Percentiles rank a stretch among this genome's conserved stretches.
Conservation (phyloP, 2,113 vertebrate genomes). For the Taurulus bubalis region DNA sequence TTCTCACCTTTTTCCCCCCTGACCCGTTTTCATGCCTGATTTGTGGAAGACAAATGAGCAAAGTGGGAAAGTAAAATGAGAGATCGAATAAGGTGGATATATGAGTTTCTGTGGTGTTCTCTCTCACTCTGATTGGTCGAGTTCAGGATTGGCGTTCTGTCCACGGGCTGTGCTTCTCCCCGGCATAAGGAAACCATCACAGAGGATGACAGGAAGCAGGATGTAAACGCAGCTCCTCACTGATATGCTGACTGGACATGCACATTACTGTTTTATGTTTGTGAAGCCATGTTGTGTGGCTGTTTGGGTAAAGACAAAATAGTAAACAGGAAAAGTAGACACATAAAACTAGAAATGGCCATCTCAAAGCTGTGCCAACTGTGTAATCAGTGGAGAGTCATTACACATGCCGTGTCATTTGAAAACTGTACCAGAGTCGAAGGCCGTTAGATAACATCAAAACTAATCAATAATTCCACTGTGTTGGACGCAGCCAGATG, state of each 20-base stretch:
- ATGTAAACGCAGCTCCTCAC: constrained; percentile 23
- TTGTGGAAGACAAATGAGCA: constrained; percentile 21
- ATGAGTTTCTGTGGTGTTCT: constrained; percentile 22
- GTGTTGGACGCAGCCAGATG: constrained; percentile 42
- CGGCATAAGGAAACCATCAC: constrained; percentile 69
- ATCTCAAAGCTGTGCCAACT: constrained; percentile 29
- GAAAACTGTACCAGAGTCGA: constrained; percentile 25
- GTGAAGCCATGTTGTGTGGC: neutral
- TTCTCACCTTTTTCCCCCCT: too few relatives aligned
- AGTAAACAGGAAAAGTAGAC: constrained; percentile 11
- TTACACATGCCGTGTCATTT: constrained; percentile 45
- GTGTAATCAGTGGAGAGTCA: constrained; percentile 52
- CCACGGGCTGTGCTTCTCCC: constrained; percentile 39
- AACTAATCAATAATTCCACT: constrained; percentile 54
- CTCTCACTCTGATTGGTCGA: constrained; percentile 44
- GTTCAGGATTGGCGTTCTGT: constrained; percentile 41
- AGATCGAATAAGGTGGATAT: constrained; percentile 42
- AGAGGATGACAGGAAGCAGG: constrained; percentile 57
- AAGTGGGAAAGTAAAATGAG: constrained; percentile 26
- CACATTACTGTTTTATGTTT: constrained; percentile 28
- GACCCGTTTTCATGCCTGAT: too few relatives aligned
- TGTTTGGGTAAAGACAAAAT: neutral
- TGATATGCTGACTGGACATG: constrained; percentile 24
- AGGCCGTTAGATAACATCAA: constrained; percentile 51
- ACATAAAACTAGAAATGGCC: constrained; percentile 8